Evolutionary conservation across 2,113 vertebrate species (phyloP).

Genomic region (Bubo bubo): DNA sequence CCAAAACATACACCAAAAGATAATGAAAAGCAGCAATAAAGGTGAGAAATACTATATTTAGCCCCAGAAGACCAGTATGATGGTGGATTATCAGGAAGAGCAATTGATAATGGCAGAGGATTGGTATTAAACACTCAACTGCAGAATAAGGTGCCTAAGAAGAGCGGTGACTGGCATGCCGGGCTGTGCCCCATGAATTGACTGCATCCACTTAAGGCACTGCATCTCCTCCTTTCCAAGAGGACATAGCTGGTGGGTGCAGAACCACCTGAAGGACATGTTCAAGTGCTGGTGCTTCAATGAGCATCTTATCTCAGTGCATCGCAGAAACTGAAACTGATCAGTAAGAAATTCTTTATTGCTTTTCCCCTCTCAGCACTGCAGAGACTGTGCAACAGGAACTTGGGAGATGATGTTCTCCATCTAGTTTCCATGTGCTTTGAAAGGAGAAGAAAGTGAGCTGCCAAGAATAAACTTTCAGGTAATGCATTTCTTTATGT

Average conservation of each 20-base stretch:
- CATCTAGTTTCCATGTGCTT: neutral
- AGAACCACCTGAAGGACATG: neutral
- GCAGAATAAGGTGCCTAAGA: neutral
- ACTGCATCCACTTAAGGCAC: neutral
- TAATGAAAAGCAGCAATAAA: neutral
- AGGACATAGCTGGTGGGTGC: neutral
- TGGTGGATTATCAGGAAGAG: neutral
- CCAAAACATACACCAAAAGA: neutral
- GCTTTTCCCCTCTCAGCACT: neutral
- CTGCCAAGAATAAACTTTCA: slow-evolving; percentile 19
- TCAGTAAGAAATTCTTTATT: neutral
- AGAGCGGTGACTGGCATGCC: accelerated
- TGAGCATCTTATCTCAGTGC: neutral
- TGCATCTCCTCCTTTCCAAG: neutral
- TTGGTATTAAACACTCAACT: neutral
- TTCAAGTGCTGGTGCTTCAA: neutral
- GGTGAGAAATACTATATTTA: neutral
- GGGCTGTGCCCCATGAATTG: neutral
- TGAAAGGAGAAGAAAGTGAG: neutral
- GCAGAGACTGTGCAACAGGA: neutral
- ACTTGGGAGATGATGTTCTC: neutral
- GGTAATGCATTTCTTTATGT: neutral
- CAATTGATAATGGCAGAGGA: neutral
- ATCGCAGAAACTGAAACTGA: neutral
- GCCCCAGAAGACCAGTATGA: neutral